These are phyloP conservation scores for Pogonus chalceus DNA, from an alignment of 1,140 invertebrate species.

Conservation along the genomic window DNA sequence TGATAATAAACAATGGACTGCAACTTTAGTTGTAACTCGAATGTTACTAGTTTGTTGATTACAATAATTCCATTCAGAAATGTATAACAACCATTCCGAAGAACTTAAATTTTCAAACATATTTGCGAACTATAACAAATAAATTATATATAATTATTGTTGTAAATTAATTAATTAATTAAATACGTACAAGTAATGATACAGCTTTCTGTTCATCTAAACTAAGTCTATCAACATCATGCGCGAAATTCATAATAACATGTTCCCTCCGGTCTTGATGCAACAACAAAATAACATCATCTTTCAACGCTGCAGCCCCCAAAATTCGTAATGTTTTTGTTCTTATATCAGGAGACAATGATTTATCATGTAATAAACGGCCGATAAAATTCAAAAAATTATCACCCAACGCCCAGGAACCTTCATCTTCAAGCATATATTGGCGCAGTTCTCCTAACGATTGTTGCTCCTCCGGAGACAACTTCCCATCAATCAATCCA, in stretches of 20 bases:
- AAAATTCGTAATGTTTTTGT: conserved; percentile 57
- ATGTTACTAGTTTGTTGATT: conserved; percentile 75
- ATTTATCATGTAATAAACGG: conserved; percentile 54
- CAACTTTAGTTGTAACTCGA: conserved; percentile 80
- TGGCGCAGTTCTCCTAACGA: conserved; percentile 72
- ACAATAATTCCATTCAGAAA: conserved; percentile 77
- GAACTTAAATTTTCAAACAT: conserved; percentile 81
- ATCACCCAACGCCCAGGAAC: conserved; percentile 83
- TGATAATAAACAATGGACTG: conserved; percentile 73
- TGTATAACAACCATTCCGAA: conserved; percentile 87
- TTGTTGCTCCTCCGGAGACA: conserved; percentile 56
- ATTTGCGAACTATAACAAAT: conserved; percentile 64
- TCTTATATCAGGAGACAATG: conserved; percentile 45
- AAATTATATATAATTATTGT: not conserved
- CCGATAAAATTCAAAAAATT: conserved; percentile 75
- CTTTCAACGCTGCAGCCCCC: conserved; percentile 67
- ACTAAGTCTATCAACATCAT: conserved; percentile 69
- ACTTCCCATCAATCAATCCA: conserved; percentile 49
- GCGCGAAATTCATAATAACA: conserved; percentile 80
- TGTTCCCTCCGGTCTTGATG: conserved; percentile 86
- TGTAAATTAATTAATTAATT: not conserved
- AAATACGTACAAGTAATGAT: conserved; percentile 63
- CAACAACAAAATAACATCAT: conserved; percentile 79
- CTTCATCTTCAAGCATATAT: conserved; percentile 78
- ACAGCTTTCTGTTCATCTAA: conserved; percentile 67